These are phyloP conservation scores for Myopa tessellatipennis DNA, from an alignment of 2,888 invertebrate genomes.

Conservation along the genomic window DNA sequence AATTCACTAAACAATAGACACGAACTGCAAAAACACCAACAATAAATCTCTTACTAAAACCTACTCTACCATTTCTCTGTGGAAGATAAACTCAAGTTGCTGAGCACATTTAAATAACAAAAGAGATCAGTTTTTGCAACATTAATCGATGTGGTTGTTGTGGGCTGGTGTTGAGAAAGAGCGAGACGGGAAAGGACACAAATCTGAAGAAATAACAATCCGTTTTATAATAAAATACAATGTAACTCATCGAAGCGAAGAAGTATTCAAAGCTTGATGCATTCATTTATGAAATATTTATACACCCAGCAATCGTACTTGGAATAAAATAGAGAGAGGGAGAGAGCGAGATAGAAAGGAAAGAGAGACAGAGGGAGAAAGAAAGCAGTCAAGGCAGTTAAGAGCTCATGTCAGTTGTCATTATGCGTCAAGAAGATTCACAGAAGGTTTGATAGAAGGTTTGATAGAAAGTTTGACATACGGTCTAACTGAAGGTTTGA, in stretches of 20 bases:
- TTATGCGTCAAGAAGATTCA: no score
- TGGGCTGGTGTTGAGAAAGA: background rate
- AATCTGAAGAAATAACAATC: background rate
- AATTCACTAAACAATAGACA: background rate
- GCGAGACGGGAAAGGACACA: background rate
- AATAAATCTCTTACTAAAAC: constrained; percentile 1
- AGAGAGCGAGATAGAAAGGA: no score
- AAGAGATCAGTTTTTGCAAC: constrained; percentile 26
- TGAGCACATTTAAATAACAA: constrained; percentile 36
- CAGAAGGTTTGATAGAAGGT: no score
- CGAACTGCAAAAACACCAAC: background rate
- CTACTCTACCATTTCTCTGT: background rate
- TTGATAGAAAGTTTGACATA: no score
- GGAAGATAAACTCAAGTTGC: constrained; percentile 15
- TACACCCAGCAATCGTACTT: background rate
- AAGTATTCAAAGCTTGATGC: constrained; percentile 13
- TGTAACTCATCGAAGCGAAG: background rate
- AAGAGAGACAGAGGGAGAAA: no score
- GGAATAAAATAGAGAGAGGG: background rate
- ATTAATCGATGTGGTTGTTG: constrained; percentile 29
- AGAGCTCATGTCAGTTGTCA: no score
- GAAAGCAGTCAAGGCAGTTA: no score
- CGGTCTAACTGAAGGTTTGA: no score
- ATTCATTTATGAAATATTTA: constrained; percentile 36
- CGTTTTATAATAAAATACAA: constrained; percentile 1